Conservation (phyloP, 2,797 vertebrate species). For the Aviceda cuculoides region DNA sequence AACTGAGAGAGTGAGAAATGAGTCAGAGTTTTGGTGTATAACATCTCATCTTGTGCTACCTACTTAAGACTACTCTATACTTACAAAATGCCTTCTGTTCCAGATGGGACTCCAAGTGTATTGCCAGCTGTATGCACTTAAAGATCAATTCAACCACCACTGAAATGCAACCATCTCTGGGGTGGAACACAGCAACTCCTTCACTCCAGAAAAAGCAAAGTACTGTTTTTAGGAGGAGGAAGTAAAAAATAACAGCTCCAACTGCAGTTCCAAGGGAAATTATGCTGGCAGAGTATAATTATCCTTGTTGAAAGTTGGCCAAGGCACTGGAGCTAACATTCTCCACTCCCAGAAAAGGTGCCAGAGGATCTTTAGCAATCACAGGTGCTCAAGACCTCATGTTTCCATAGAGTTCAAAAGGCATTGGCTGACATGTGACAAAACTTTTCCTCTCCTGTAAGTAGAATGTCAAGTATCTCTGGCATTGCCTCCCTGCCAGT, state of each 20-base stretch:
- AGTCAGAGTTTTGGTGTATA: background rate
- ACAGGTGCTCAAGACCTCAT: background rate
- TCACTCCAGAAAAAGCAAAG: background rate
- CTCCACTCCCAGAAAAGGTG: background rate
- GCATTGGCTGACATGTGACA: background rate
- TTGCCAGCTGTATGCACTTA: background rate
- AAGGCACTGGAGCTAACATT: background rate
- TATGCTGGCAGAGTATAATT: background rate
- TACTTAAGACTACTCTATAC: background rate
- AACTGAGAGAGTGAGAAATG: background rate
- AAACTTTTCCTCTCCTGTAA: background rate
- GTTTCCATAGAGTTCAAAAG: background rate
- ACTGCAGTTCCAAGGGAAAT: background rate
- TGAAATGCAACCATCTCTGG: background rate
- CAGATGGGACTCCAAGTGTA: background rate
- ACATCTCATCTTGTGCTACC: background rate
- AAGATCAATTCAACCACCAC: background rate
- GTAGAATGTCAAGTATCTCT: background rate
- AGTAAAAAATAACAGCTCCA: background rate
- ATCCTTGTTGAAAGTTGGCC: background rate
- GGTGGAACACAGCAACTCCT: background rate
- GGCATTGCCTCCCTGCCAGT: background rate
- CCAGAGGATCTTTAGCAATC: background rate
- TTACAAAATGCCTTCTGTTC: background rate
- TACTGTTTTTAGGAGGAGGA: background rate